Percentiles rank a stretch among this genome's conserved stretches.
Conservation (phyloP, 2,888 invertebrate genomes). For the Dastarcus helophoroides region DNA sequence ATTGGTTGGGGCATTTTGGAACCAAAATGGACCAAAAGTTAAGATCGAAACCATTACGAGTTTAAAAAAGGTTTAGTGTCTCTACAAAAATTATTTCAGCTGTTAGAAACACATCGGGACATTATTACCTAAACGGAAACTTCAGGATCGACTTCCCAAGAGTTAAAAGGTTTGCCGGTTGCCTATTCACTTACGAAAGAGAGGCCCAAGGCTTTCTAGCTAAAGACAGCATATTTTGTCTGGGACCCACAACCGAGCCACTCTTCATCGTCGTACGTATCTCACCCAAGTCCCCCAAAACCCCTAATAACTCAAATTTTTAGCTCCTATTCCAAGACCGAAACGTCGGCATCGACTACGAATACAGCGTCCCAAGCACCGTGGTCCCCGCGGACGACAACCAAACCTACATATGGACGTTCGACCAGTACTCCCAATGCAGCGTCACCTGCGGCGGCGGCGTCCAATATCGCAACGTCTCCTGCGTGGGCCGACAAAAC, state of each 20-base stretch:
- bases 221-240: conserved; percentile 70
- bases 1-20: no score
- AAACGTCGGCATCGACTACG: conserved; percentile 78
- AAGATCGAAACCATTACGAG: no score
- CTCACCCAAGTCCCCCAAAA: no score
- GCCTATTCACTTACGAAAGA: conserved; percentile 79
- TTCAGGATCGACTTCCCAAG: conserved; percentile 89
- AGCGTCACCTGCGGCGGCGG: conserved; percentile 85
- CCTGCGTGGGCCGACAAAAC: conserved; percentile 65
- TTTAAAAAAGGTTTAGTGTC: no score
- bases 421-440: conserved; percentile 68
- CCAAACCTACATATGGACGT: conserved; percentile 75
- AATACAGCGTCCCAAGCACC: conserved; percentile 76
- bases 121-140: conserved; percentile 88
- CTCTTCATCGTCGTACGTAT: conserved; percentile 69
- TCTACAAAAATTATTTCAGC: no score
- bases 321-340: conserved; percentile 71
- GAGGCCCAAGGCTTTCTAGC: conserved; percentile 69
- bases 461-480: conserved; percentile 62
- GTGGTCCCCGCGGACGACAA: conserved; percentile 51
- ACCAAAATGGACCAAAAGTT: no score
- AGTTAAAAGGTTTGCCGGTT: conserved; percentile 66
- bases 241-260: conserved; percentile 85
- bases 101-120: conserved; percentile 66
- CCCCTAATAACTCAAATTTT: no score